Evolutionary conservation across 1,140 invertebrate species (phyloP).

Genomic region (Choristoneura fumiferana): DNA sequence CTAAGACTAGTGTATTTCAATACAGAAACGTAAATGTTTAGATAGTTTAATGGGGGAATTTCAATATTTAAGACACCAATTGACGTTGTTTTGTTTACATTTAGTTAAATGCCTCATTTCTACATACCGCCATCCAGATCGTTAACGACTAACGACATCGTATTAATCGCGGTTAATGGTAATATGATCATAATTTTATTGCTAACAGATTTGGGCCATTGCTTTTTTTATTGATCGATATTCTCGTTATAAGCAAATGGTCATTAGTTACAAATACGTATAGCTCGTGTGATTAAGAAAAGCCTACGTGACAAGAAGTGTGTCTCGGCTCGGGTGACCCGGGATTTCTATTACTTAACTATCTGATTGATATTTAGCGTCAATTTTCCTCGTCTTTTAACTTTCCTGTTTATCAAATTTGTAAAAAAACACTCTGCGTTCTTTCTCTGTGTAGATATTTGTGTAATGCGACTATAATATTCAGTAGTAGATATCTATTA

Average conservation of each 20-base stretch:
- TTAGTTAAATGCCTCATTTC: too few species aligned
- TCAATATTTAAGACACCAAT: too few species aligned
- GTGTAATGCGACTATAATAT: too few species aligned
- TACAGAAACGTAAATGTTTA: too few species aligned
- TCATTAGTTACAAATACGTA: conserved; percentile 38
- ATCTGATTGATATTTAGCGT: neutral
- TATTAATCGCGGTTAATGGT: conserved; percentile 33
- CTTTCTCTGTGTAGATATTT: too few species aligned
- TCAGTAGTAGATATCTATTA: too few species aligned
- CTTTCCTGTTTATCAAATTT: too few species aligned
- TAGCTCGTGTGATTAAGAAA: neutral
- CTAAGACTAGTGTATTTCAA: too few species aligned
- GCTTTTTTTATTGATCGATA: conserved; percentile 49
- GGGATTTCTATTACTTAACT: conserved; percentile 14
- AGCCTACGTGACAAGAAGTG: conserved; percentile 63
- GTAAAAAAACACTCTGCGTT: too few species aligned
- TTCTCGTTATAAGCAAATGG: conserved; percentile 51
- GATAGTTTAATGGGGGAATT: too few species aligned
- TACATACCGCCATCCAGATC: conserved; percentile 32
- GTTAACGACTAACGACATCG: conserved; percentile 29
- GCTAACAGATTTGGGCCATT: conserved; percentile 47
- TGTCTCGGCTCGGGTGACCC: conserved; percentile 34
- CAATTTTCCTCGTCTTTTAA: conserved; percentile 6
- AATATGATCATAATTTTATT: conserved; percentile 43
- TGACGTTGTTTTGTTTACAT: too few species aligned